Evolutionary conservation across 37 sponge, comb jelly and placozoan genomes (phyloP), one percentile per base, ranked within the genome.

Genomic region (Trichoplax adhaerens): DNA sequence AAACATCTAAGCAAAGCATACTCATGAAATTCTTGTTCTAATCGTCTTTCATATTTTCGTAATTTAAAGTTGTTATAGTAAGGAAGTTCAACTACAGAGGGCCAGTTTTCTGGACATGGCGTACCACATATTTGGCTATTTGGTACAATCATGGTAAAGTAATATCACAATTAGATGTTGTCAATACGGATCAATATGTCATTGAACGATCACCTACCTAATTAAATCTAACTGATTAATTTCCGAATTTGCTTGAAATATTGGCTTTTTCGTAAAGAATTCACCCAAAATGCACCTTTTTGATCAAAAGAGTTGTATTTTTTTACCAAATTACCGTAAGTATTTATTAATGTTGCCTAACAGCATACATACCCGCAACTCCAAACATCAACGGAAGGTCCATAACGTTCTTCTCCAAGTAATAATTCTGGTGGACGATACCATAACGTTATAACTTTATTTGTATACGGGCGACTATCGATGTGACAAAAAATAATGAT

Each of bases 371-470:
- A 88, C 84, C 97, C 97, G 72, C 97, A 90, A 1, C 91, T 91
- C 97, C 97, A 95, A 80, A 95, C 87, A 79, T 95, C 97, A 4
- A 95, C 77, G 0, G 88, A 74, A 2, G 88, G 88, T 4, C 97
- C 97, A 66, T 95, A 95, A 70, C 81, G 86, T 73, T 95, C 97
- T 70, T 87, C 91, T 54, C 97, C 97, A 6, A 95, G 80, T 55
- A 95, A 72, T 48, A 95, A 78, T 82, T 95, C 97, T 2, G 97
- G 97, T 0, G 97, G 91, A 5, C 97, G 77, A 68, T 95, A 95
- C 97, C 97, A 95, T 68, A 91, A 80, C 0, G 97, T 95, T 29
- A 95, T 95, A 46, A 95, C 97, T 66, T 80, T 82, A 69, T 95
- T 95, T 48, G 97, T 95, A 73, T 95, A 95, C 53, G 87, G 86